phyloP scores from a whole-genome alignment of 2,797 vertebrate genomes.

The Tiaroga cobitis region DNA sequence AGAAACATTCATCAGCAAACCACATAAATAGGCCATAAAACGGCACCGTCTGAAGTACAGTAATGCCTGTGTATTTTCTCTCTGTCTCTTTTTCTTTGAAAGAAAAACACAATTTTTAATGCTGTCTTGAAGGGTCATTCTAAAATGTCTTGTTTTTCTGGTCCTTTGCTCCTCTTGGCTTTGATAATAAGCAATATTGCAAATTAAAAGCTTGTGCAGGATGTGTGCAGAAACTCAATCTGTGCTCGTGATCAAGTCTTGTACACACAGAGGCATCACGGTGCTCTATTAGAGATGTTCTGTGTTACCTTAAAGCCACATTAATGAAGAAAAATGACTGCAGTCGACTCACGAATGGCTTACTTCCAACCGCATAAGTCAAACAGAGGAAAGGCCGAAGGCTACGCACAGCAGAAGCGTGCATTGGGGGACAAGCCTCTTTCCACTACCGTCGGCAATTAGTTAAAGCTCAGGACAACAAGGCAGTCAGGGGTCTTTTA shows the following conservation, averaged over 20 bases:
- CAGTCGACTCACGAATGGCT: constrained; percentile 48
- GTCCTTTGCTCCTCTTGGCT: not conserved
- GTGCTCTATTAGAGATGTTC: constrained; percentile 31
- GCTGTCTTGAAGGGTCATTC: not conserved
- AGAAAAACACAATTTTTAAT: not conserved
- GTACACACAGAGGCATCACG: constrained; percentile 23
- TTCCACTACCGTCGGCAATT: constrained; percentile 59
- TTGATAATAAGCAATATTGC: constrained; percentile 28
- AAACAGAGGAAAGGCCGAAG: constrained; percentile 32
- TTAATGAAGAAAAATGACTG: constrained; percentile 54
- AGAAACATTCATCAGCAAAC: constrained; percentile 69
- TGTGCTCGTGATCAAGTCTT: constrained; percentile 5
- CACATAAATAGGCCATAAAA: constrained; percentile 44
- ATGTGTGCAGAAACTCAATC: constrained; percentile 26
- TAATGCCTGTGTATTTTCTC: constrained; percentile 10
- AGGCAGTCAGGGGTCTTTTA: constrained; percentile 55
- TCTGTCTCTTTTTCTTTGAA: not conserved
- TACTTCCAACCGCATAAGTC: constrained; percentile 32
- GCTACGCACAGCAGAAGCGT: constrained; percentile 45
- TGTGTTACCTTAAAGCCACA: constrained; percentile 41
- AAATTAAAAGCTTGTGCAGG: constrained; percentile 10
- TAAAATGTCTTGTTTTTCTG: constrained; percentile 5
- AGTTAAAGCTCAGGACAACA: constrained; percentile 57
- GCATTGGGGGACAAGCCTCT: constrained; percentile 46
- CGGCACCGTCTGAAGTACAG: not conserved